These are phyloP conservation scores for Columba guinea DNA, from an alignment of 2,797 vertebrate species.

Conservation along the genomic window DNA sequence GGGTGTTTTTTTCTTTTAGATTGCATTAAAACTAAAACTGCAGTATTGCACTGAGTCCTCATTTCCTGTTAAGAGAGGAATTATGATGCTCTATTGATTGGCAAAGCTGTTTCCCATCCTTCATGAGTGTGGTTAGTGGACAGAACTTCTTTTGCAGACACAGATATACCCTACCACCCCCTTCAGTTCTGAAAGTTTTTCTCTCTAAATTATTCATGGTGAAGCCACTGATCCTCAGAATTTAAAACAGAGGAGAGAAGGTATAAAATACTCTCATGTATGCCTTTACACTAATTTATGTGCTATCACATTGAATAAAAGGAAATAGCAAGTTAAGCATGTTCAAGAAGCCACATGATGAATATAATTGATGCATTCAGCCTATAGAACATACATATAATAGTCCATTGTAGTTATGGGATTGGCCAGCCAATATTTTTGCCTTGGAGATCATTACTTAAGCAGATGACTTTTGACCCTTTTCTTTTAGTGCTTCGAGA, in stretches of 20 bases:
- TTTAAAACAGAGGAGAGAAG: conserved; percentile 28
- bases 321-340: conserved; percentile 53
- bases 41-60: conserved; percentile 41
- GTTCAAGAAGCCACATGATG: conserved; percentile 41
- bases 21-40: conserved; percentile 59
- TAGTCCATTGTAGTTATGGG: conserved; percentile 55
- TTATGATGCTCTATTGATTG: conserved; percentile 61
- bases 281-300: conserved; percentile 48
- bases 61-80: conserved; percentile 58
- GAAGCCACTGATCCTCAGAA: conserved; percentile 37
- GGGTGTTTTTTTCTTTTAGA: conserved; percentile 29
- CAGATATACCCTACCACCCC: background rate
- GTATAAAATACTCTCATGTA: conserved; percentile 37
- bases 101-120: conserved; percentile 53
- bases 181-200: conserved; percentile 1
- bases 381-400: conserved; percentile 50
- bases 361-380: conserved; percentile 64
- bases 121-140: conserved; percentile 23
- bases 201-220: conserved; percentile 50
- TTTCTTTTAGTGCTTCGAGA: conserved; percentile 62
- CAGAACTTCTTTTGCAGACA: conserved; percentile 1
- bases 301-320: conserved; percentile 33
- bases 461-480: conserved; percentile 70
- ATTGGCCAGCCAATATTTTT: conserved; percentile 52
- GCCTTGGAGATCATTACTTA: conserved; percentile 69